Base-by-base conservation (phyloP, 1,140 invertebrate genomes). In the Nephila pilipes region DNA sequence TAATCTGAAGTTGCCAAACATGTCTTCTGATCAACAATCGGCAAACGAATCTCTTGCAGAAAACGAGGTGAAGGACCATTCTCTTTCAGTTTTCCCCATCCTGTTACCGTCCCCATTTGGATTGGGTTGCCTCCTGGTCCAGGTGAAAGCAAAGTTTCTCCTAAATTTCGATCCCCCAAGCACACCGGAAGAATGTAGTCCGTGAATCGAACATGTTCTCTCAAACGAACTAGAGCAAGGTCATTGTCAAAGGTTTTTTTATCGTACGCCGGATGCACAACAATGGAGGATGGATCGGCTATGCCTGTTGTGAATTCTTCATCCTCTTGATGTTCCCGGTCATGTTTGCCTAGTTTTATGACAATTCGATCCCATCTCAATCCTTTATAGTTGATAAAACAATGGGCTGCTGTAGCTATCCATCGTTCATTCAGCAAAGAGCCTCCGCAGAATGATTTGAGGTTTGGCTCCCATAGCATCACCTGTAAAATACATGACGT, bases 181-280 rank as follows among this genome's bases (percentile, higher is more conserved):
- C 95, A 95, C 25, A 95, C 94, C 0, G 95, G 95, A 6, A 93
- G 79, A 32, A 95, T 95, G 46, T 94, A 94, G 91, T 94, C 94
- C 5, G 92, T 29, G 29, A 88, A 83, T 8, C 25, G 69, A 16
- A 95, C 88, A 57, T 94, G 93, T 22, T 94, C 69, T 29, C 36
- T 32, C 36, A 95, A 57, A 14, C 93, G 89, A 0, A 98, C 95
- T 16, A 98, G 95, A 0, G 97, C 97, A 93, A 98, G 97, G 94
- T 98, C 98, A 94, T 98, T 98, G 12, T 96, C 96, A 93, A 96
- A 97, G 4, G 96, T 95, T 0, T 94, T 95, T 0, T 96, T 94
- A 95, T 96, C 96, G 94, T 97, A 98, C 0, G 96, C 93, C 12
- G 94, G 94, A 93, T 95, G 94, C 14, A 93, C 54, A 12, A 93